Evolutionary conservation across 1,140 invertebrate genomes (phyloP), one percentile per base, ranked within the genome.

Genomic region (Idris sp.): DNA sequence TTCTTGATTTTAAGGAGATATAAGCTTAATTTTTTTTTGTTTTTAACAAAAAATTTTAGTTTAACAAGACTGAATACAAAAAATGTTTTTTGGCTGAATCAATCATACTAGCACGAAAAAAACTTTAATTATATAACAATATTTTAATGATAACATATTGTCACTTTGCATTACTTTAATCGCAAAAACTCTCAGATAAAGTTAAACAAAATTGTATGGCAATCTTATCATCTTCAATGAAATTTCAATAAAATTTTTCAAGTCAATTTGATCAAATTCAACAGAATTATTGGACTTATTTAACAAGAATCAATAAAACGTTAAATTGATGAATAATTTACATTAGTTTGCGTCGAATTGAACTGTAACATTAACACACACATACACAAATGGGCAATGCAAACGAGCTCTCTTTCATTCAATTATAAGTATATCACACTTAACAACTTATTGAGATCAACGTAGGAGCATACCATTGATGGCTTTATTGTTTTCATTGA

Each of bases 351-450:
- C 35, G 15, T 6, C n/a, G n/a, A 38, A 38, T 38, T 18, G 16
- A 38, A 38, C 15, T 38, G 16, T n/a, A 38, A 18, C 35, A 14
- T 18, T 16, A 38, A 38, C 18, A n/a, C n/a, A n/a, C n/a, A n/a
- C n/a, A n/a, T n/a, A n/a, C n/a, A n/a, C n/a, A n/a, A n/a, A 18
- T 18, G 15, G n/a, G 35, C n/a, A 14, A 9, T 1, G 35, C 31
- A 33, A 33, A 38, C 35, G 18, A 7, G 35, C 16, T 38, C 35
- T 13, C 16, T 18, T 38, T 38, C 35, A 38, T 38, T 4, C 18
- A 43, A 43, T 43, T 43, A 43, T 43, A 25, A 43, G 40, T 25
- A 11, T 22, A 38, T 38, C 16, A 16, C 35, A 18, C 13, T 38
- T 18, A 18, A 38, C 35, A 19, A 38, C 35, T 38, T 38, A 18